Base-by-base conservation (phyloP, 2,113 vertebrate species). In the Rousettus leschenaultii region DNA sequence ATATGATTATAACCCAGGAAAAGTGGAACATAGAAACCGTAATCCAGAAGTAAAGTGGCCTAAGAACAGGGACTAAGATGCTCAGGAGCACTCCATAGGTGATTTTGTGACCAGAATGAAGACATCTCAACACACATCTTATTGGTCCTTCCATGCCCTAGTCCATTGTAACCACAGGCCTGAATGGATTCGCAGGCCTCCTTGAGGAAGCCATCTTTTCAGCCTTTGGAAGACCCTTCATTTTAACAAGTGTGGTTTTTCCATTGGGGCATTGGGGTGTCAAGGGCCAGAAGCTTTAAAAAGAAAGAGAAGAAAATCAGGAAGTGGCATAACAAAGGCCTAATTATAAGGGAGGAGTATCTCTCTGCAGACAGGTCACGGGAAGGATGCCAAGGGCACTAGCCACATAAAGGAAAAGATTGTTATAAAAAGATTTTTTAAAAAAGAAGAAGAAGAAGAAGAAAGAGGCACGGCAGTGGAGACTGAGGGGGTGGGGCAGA, bases 351-450 rank as follows among this genome's bases (percentile, higher is more conserved):
- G 95, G 96, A 95, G 95, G 95, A 96, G 38, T 73, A 87, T 75
- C 79, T 97, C 87, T 83, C 78, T 86, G 59, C 61, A 97, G 94
- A 88, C 98, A 95, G 95, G 97, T 79, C 94, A 97, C 0, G 92
- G 89, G 97, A 93, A 95, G 71, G 95, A 94, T 87, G 92, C 95
- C 91, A 95, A 93, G 82, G 91, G 89, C 93, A 96, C 97, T 91
- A 30, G 6, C 77, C 73, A 97, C 97, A 98, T 61, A 97, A 96
- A 98, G 94, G 51, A 96, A 97, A 97, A 94, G 21, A 97, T 68
- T 18, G 57, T 95, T 97, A 97, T 79, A 98, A 97, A 96, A 92
- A 95, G 2, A 95, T 79, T 8, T 92, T 78, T 85, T 48, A 77
- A 59, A 86, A 65, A 78, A 90, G 83, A 91, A 96, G 92, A 53